phyloP scores from a whole-genome alignment of 2,113 vertebrate species.

The Emberiza fucata region DNA sequence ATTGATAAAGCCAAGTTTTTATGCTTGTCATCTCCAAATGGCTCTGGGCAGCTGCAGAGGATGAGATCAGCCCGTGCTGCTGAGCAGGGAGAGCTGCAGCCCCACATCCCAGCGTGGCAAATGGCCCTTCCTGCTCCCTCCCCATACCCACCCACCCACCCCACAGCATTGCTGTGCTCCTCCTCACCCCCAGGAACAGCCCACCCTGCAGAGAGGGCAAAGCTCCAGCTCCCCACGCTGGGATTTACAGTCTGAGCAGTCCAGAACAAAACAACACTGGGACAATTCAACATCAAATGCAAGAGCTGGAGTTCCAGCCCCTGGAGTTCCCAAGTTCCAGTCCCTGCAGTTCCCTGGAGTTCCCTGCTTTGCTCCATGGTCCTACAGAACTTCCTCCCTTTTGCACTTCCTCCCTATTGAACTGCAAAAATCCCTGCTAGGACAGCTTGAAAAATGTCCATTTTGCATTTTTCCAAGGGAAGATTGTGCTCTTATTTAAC shows the following conservation, averaged over 20 bases:
- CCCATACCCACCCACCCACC: not conserved
- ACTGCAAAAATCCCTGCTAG: not conserved
- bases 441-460: not conserved
- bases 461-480: not conserved
- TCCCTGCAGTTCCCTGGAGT: not conserved
- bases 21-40: not conserved
- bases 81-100: not conserved
- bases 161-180: not conserved
- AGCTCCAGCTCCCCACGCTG: not conserved
- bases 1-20: not conserved
- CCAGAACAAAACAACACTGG: not conserved
- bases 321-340: not conserved
- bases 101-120: accelerated
- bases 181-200: not conserved
- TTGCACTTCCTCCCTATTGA: not conserved
- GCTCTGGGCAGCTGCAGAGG: not conserved
- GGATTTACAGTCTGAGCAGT: not conserved
- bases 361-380: not conserved
- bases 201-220: not conserved
- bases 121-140: not conserved
- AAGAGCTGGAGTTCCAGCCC: not conserved
- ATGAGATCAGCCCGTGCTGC: not conserved
- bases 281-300: not conserved
- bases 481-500: not conserved
- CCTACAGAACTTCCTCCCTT: not conserved